Conservation (phyloP, 2,888 invertebrate species). For the Hemistola chrysoprasaria region DNA sequence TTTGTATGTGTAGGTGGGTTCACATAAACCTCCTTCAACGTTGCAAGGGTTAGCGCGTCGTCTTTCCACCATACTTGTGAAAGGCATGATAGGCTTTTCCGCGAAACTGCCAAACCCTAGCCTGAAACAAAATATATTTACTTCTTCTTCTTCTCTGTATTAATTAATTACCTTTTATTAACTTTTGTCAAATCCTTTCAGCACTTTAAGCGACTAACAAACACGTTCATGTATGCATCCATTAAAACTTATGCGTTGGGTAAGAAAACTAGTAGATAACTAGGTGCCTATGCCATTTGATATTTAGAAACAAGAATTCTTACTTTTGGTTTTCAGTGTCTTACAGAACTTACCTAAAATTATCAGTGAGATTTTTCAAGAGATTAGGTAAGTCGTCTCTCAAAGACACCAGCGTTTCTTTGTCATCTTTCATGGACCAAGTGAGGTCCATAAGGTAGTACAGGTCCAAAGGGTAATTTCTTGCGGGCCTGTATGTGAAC, state of each 20-base stretch:
- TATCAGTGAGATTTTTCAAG: slow-evolving; percentile 85
- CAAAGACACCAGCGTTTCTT: slow-evolving; percentile 87
- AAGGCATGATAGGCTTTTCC: slow-evolving; percentile 91
- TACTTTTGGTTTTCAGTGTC: too few relatives aligned
- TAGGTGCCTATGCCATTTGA: too few relatives aligned
- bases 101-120: slow-evolving; percentile 90
- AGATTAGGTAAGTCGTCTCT: slow-evolving; percentile 83
- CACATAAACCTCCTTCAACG: slow-evolving; percentile 83
- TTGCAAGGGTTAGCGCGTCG: slow-evolving; percentile 84
- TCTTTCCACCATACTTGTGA: slow-evolving; percentile 76
- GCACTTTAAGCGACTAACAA: too few relatives aligned
- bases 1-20: slow-evolving; percentile 90
- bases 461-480: slow-evolving; percentile 93
- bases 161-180: too few relatives aligned
- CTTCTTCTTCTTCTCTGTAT: neutral
- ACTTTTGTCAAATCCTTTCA: too few relatives aligned
- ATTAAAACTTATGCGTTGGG: too few relatives aligned
- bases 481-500: slow-evolving; percentile 88
- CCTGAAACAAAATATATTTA: slow-evolving; percentile 38
- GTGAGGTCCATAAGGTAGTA: slow-evolving; percentile 96
- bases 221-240: too few relatives aligned
- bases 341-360: slow-evolving; percentile 79
- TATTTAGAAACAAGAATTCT: too few relatives aligned
- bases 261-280: too few relatives aligned
- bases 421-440: slow-evolving; percentile 94